Conservation (phyloP, 2,888 invertebrate genomes). For the Galeruca laticollis region DNA sequence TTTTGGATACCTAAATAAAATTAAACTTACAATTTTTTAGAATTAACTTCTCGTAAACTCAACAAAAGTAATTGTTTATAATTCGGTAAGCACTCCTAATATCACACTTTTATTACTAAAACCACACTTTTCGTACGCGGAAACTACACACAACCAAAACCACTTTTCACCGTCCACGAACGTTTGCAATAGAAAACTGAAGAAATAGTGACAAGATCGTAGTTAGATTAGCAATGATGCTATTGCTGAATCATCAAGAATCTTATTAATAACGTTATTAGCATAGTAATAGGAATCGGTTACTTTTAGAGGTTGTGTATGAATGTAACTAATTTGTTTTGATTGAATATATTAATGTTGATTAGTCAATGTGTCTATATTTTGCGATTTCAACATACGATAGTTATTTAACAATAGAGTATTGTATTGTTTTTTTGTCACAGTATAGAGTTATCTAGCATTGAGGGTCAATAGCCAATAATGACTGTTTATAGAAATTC, state of each 20-base stretch:
- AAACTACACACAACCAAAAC: not conserved
- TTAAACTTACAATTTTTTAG: not conserved
- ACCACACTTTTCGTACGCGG: slow-evolving; percentile 1
- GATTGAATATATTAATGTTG: slow-evolving; percentile 8
- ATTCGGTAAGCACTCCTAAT: no score
- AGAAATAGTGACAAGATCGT: not conserved
- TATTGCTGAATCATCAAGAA: slow-evolving; percentile 31
- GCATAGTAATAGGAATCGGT: slow-evolving; percentile 33
- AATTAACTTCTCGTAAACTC: no score
- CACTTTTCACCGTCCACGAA: not conserved
- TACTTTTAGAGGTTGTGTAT: slow-evolving; percentile 23
- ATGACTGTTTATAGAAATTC: not conserved
- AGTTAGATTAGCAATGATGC: slow-evolving; percentile 31
- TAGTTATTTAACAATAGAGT: not conserved
- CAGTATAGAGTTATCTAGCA: not conserved
- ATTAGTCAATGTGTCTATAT: not conserved
- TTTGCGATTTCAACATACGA: slow-evolving; percentile 5
- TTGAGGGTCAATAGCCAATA: not conserved
- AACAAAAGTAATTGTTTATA: no score
- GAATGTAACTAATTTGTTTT: slow-evolving; percentile 24
- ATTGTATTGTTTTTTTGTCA: not conserved
- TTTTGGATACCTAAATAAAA: no score
- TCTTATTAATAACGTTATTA: slow-evolving; percentile 22
- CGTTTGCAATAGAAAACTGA: slow-evolving; percentile 8
- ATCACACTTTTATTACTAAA: not conserved